phyloP scores from a whole-genome alignment of 2,113 vertebrate genomes.

The Nanorana parkeri region DNA sequence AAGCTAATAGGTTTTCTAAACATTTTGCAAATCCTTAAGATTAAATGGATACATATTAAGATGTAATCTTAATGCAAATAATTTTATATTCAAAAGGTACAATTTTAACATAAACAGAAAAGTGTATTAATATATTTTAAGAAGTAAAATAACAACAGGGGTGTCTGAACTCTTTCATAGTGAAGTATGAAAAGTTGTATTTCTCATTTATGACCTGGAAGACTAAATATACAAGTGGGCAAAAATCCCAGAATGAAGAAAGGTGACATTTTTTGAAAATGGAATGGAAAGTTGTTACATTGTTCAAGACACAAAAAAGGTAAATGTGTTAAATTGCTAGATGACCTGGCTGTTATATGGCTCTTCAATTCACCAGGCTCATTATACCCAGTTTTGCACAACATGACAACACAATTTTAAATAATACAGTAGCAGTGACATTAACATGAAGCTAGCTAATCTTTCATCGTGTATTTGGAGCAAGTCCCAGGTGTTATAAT shows the following conservation, averaged over 20 bases:
- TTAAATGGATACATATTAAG: too few relatives aligned
- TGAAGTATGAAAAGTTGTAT: background rate
- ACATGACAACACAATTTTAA: slow-evolving; percentile 21
- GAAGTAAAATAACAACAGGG: background rate
- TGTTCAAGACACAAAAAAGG: slow-evolving; percentile 7
- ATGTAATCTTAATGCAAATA: too few relatives aligned
- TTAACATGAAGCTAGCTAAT: slow-evolving; percentile 22
- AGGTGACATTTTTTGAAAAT: background rate
- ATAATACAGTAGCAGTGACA: slow-evolving; percentile 4
- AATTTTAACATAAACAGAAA: too few relatives aligned
- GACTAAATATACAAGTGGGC: background rate
- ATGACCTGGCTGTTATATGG: background rate
- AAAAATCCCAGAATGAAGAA: slow-evolving; percentile 1
- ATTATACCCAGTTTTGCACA: slow-evolving; percentile 28
- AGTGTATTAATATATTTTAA: too few relatives aligned
- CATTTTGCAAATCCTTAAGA: too few relatives aligned
- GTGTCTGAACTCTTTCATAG: background rate
- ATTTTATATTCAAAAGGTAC: too few relatives aligned
- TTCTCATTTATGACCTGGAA: background rate
- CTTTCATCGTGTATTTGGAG: slow-evolving; percentile 8
- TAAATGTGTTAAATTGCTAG: slow-evolving; percentile 25
- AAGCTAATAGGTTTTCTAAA: too few relatives aligned
- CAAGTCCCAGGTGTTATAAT: slow-evolving; percentile 28
- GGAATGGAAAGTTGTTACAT: slow-evolving; percentile 4
- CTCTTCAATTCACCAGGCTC: background rate